A percentile compares a stretch with the other conserved stretches of the same genome.
These are phyloP conservation scores for Oryzias woworae DNA, from an alignment of 2,113 vertebrate genomes.

Conservation along the genomic window DNA sequence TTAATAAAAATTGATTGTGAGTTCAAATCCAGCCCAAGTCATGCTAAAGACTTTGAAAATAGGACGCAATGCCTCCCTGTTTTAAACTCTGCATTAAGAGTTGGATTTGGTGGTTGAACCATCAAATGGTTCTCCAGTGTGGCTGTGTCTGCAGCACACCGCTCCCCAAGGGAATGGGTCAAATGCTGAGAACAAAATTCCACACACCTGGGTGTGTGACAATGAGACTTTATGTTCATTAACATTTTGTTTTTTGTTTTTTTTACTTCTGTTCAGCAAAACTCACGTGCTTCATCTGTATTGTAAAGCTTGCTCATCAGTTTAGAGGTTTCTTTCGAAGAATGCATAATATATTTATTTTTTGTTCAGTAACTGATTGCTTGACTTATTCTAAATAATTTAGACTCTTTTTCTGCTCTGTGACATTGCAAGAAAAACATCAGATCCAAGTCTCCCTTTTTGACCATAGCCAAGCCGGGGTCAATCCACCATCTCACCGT, in stretches of 20 bases:
- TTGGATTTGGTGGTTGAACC: too few relatives aligned
- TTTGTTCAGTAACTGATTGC: neutral
- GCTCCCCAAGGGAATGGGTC: too few relatives aligned
- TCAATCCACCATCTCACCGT: slow-evolving; percentile 55
- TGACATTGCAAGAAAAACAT: slow-evolving; percentile 48
- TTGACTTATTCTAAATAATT: neutral
- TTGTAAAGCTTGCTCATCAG: neutral
- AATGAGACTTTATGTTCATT: too few relatives aligned
- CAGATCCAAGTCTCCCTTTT: slow-evolving; percentile 44
- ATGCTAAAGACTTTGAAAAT: too few relatives aligned
- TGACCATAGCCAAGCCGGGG: slow-evolving; percentile 51
- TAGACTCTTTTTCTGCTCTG: slow-evolving; percentile 22
- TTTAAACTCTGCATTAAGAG: too few relatives aligned
- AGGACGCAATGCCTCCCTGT: too few relatives aligned
- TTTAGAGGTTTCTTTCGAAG: neutral
- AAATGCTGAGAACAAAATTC: too few relatives aligned
- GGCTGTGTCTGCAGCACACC: too few relatives aligned
- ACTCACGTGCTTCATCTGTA: neutral
- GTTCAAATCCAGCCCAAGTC: too few relatives aligned
- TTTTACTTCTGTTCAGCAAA: neutral
- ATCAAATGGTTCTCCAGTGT: too few relatives aligned
- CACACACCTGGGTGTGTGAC: too few relatives aligned
- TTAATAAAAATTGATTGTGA: too few relatives aligned
- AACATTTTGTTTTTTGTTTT: neutral
- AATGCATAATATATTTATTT: neutral